A percentile compares a stretch with the other conserved stretches of the same genome.
Evolutionary conservation across 2,113 vertebrate genomes (phyloP).

Genomic region (Gila orcuttii): DNA sequence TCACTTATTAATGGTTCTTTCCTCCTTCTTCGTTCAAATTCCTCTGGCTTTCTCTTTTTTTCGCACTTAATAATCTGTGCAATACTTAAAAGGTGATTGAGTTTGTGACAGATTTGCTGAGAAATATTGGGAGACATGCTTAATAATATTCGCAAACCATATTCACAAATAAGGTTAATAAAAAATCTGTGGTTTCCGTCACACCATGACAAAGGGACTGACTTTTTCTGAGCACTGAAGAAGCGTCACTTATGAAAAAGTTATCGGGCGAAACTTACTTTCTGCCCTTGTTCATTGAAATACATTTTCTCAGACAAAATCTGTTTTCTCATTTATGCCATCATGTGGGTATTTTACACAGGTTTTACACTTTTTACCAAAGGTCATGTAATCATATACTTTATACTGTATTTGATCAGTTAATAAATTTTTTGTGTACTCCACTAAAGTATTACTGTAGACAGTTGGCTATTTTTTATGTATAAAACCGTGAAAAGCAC

Average conservation of each 20-base stretch:
- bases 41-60: background rate
- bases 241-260: background rate
- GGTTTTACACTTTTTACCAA: background rate
- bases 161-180: conserved; percentile 1
- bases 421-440: background rate
- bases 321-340: background rate
- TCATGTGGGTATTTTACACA: background rate
- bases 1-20: background rate
- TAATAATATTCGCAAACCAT: background rate
- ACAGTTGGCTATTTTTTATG: background rate
- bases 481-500: background rate
- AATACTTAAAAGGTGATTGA: background rate
- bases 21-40: background rate
- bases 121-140: background rate
- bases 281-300: background rate
- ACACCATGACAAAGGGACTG: background rate
- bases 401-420: background rate
- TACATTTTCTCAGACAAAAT: background rate
- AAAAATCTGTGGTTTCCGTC: background rate
- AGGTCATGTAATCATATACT: background rate
- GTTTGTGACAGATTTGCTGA: background rate
- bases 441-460: background rate
- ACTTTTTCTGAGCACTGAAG: background rate
- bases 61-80: background rate
- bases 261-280: background rate